Conservation (phyloP, 2,888 invertebrate species). For the Ptilodon capucinus region DNA sequence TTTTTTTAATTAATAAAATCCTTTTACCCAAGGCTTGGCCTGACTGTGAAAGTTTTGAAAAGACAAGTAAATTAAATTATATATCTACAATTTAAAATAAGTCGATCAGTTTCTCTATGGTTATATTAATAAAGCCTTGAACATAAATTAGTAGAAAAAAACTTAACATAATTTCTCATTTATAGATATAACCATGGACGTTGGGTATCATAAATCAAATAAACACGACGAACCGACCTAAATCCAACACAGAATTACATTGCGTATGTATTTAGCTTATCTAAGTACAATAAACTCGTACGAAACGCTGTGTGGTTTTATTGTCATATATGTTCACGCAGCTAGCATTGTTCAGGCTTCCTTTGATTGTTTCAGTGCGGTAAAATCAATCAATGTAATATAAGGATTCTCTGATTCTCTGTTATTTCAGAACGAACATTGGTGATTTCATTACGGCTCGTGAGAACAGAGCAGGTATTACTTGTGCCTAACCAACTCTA, state of each 20-base stretch:
- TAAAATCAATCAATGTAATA: conserved; percentile 20
- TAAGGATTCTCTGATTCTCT: conserved; percentile 10
- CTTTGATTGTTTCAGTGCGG: conserved; percentile 22
- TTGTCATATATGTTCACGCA: not conserved
- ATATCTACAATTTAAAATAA: no score
- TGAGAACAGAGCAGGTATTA: not conserved
- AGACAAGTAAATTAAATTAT: no score
- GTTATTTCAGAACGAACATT: not conserved
- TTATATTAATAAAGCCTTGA: no score
- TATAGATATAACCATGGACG: conserved; percentile 1
- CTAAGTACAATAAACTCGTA: conserved; percentile 6
- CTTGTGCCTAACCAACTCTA: no score
- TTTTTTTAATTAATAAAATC: no score
- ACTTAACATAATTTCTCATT: not conserved
- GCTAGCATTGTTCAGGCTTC: conserved; percentile 28
- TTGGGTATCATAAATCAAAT: conserved; percentile 2
- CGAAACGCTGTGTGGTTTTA: conserved; percentile 1
- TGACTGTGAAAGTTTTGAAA: no score
- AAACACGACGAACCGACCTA: not conserved
- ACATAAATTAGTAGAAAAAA: not conserved
- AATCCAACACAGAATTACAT: not conserved
- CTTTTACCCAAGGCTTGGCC: no score
- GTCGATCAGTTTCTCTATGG: no score
- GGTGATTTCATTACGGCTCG: not conserved
- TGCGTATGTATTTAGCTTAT: conserved; percentile 3